Evolutionary conservation across 2,888 invertebrate species (phyloP), one percentile per base, ranked within the genome.

Genomic region (Drosophila paranaensis): DNA sequence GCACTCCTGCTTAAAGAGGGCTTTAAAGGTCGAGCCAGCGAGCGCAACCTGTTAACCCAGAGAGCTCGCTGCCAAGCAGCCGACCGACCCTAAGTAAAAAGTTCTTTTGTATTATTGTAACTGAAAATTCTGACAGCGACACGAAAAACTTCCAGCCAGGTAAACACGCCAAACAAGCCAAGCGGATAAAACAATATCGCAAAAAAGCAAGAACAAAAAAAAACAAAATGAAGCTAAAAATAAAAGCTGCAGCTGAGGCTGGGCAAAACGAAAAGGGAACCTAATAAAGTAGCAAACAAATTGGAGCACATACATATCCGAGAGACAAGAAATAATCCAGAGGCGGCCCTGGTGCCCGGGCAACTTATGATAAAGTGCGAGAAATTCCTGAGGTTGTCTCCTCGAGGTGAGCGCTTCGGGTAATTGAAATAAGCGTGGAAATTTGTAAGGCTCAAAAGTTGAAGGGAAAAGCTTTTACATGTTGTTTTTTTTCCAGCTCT

Each of bases 361-460:
- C 33, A 58, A 58, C 54, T 75, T 81, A 85, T 85, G 84, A 85
- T 79, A 83, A 85, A 89, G 89, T 89, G 81, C 84, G 74, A 77
- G 71, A 73, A 81, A 87, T 87, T 71, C 72, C 78, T 54, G 76
- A 81, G 81, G 83, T 79, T 80, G 69, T 60, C 76, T 68, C 69
- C 68, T 68, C 56, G 42, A 66, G 66, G 53, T 57, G 62, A 65
- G 37, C 54, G 71, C 64, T 57, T 27, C 58, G 62, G 77, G 89
- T 89, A 89, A 85, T 86, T 85, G 89, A 85, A 85, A 89, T 81
- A 85, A 89, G 87, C 84, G 74, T 79, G 77, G 81, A 85, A 85
- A 85, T 85, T 85, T 85, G 69, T 87, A 78, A 74, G 79, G 79
- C 89, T 80, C 63, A 71, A 60, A 69, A 70, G 78, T 71, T 73